Percentiles rank a stretch among this genome's conserved stretches.
phyloP scores from a whole-genome alignment of 2,888 invertebrate species.

The Tetramorium bicarinatum region DNA sequence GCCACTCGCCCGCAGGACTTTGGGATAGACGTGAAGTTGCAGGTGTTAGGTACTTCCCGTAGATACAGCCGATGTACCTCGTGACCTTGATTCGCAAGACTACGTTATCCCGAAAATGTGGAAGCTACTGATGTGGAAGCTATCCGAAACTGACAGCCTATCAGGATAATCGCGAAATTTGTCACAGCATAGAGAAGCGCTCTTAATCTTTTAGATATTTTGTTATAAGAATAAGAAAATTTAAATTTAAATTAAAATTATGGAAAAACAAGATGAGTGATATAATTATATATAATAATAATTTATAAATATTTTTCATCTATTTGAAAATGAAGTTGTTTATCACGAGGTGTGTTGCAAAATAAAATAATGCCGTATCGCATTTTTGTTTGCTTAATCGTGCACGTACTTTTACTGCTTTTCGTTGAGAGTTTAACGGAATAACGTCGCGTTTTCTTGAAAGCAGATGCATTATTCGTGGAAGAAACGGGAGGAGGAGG shows the following conservation, averaged over 20 bases:
- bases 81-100: conserved; percentile 70
- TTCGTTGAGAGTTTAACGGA: not conserved
- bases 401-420: not conserved
- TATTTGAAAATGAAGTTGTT: not conserved
- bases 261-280: not conserved
- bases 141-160: conserved; percentile 9
- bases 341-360: not conserved
- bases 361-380: not conserved
- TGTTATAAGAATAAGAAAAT: not conserved
- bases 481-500: conserved; percentile 13
- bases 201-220: not conserved
- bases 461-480: conserved; percentile 62
- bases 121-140: not conserved
- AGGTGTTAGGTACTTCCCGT: conserved; percentile 65
- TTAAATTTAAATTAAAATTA: not conserved
- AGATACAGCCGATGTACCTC: conserved; percentile 65
- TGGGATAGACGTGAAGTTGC: conserved; percentile 65
- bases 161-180: conserved; percentile 36
- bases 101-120: conserved; percentile 7
- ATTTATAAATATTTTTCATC: not conserved
- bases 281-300: not conserved
- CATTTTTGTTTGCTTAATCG: not conserved
- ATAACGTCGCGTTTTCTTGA: conserved; percentile 48
- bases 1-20: conserved; percentile 77
- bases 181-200: not conserved